These are phyloP conservation scores for Rhynchonema sp. DNA, from an alignment of 2,888 invertebrate species.

Conservation along the genomic window DNA sequence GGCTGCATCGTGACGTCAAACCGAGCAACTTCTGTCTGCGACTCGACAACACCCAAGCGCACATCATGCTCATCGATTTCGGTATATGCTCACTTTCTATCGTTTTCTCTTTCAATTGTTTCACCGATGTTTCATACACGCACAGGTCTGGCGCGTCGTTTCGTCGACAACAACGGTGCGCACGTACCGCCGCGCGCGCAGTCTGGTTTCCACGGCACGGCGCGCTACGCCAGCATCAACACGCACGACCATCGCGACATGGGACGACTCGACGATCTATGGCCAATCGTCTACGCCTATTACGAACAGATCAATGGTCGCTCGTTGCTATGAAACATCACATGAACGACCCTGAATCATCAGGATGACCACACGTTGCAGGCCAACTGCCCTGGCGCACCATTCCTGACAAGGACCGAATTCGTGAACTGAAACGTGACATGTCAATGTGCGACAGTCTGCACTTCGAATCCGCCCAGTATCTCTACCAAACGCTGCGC, in stretches of 20 bases:
- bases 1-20: conserved; percentile 8
- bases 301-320: conserved; percentile 4
- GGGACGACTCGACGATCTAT: conserved; percentile 8
- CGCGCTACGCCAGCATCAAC: conserved; percentile 8
- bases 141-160: not conserved
- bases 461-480: not conserved
- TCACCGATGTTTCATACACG: not conserved
- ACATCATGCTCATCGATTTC: conserved; percentile 5
- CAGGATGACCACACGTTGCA: too few relatives aligned
- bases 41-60: not conserved
- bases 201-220: conserved; percentile 8
- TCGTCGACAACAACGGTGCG: not conserved
- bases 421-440: not conserved
- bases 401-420: not conserved
- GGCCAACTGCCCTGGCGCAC: conserved; percentile 6
- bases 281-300: conserved; percentile 7
- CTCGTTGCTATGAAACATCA: not conserved
- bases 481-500: not conserved
- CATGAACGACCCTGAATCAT: too few relatives aligned
- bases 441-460: not conserved
- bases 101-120: too few relatives aligned
- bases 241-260: conserved; percentile 7
- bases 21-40: conserved; percentile 8
- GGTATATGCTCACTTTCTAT: too few relatives aligned
- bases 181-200: not conserved